phyloP scores from a whole-genome alignment of 2,888 invertebrate species.

The Elegia similella region DNA sequence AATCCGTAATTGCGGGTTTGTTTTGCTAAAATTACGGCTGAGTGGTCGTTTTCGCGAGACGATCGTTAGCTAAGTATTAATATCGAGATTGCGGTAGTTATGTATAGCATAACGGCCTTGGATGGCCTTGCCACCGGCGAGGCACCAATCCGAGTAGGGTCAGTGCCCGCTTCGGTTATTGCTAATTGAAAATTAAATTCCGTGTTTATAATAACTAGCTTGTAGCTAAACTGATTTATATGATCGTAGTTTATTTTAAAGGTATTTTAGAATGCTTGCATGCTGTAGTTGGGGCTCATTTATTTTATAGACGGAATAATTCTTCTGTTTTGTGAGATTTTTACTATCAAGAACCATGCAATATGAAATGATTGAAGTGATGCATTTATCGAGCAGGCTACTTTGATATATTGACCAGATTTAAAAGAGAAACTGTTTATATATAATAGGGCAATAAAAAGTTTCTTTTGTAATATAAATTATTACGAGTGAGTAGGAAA shows the following conservation, averaged over 20 bases:
- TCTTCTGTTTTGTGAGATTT: no score
- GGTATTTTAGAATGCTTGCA: no score
- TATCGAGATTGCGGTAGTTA: conserved; percentile 31
- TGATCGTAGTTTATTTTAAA: neutral
- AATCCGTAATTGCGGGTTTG: conserved; percentile 12
- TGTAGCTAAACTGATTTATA: conserved; percentile 11
- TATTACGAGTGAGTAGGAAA: no score
- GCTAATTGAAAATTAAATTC: conserved; percentile 41
- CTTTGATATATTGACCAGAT: no score
- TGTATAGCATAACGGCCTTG: conserved; percentile 68
- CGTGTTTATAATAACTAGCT: conserved; percentile 21
- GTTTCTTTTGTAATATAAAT: no score
- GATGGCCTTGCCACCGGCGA: conserved; percentile 64
- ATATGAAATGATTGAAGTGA: no score
- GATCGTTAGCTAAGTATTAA: conserved; percentile 29
- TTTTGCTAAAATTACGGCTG: neutral
- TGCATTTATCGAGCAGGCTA: no score
- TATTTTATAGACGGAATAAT: no score
- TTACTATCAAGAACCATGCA: no score
- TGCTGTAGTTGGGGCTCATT: no score
- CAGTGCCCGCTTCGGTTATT: conserved; percentile 40
- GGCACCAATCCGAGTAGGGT: conserved; percentile 32
- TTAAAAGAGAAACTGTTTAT: no score
- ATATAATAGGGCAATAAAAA: no score
- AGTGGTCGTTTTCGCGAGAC: conserved; percentile 1